Base-by-base conservation (phyloP, 2,113 vertebrate species). In the Nansenia antarctica region DNA sequence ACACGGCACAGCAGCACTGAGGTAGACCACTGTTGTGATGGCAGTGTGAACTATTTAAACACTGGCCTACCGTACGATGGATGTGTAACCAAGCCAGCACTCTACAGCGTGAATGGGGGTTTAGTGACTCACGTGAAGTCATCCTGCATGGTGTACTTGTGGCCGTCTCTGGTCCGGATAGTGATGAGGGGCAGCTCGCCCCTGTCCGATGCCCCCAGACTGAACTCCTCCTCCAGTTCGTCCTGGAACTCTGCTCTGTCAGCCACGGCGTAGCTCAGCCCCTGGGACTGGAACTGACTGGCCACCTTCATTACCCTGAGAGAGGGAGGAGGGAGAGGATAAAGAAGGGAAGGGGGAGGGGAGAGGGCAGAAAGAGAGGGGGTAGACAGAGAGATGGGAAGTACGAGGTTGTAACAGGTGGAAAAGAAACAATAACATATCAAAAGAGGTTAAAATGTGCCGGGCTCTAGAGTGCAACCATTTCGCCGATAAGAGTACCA, bases 101-200 rank as follows among this genome's bases (percentile, higher is more conserved):
- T 37, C 5, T 37, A 37, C 35, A 37, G n/a, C 11, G 5, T 37
- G 5, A 37, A 37, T 37, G 35, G 35, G 5, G 35, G 35, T 5
- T 20, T 49, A 20, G 45, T 31, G 9, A 81, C 86, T 67, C 59
- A 87, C 86, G 86, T 86, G 72, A 87, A 87, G 59, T 82, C 82
- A 64, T 84, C 86, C 11, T 68, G 64, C 86, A 87, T 86, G 69
- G 54, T 79, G 71, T 84, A 87, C 66, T 87, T 87, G 61, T 77
- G 62, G 30, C 83, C 83, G 9, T 63, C 53, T 9, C 65, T 53
- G 7, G 80, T 87, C 24, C 74, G 68, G 66, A 87, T 67, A 57
- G 80, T 79, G 20, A 86, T 78, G 24, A 82, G 67, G 3, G 86
- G 86, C 32, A 84, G 8, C 30, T 82, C 82, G 0, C 70, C 68